Evolutionary conservation across 2,888 invertebrate species (phyloP).

Genomic region (Cantharis flavilabris): DNA sequence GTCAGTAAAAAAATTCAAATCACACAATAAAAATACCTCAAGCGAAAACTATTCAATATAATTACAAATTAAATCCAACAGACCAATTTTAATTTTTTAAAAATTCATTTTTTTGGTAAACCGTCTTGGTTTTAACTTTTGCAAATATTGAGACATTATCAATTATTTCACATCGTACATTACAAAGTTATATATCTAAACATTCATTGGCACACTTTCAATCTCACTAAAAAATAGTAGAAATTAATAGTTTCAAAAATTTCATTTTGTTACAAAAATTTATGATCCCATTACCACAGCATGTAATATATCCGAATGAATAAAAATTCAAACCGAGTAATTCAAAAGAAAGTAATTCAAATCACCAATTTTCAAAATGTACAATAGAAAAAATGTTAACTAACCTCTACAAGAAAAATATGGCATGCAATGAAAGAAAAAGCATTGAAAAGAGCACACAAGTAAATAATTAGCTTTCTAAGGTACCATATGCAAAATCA

Average conservation of each 20-base stretch:
- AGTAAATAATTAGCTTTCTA: neutral
- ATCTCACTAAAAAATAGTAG: neutral
- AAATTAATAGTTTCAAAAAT: neutral
- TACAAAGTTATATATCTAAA: neutral
- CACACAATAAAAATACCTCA: neutral
- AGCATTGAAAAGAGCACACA: neutral
- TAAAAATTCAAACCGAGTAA: neutral
- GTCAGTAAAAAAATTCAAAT: neutral
- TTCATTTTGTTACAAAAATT: neutral
- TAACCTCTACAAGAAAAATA: neutral
- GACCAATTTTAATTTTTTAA: too few species aligned
- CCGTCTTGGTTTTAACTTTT: neutral
- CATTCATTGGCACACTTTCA: neutral
- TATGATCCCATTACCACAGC: neutral
- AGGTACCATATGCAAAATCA: neutral
- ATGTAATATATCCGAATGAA: neutral
- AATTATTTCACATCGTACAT: neutral
- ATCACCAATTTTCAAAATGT: neutral
- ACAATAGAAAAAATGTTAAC: neutral
- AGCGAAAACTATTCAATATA: neutral
- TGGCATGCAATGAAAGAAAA: neutral
- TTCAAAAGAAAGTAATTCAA: neutral
- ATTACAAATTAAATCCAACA: neutral
- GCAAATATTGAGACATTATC: too few species aligned
- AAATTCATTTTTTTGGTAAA: too few species aligned